Base-by-base conservation (phyloP, 2,888 invertebrate genomes). In the Rhodophaea formosa region DNA sequence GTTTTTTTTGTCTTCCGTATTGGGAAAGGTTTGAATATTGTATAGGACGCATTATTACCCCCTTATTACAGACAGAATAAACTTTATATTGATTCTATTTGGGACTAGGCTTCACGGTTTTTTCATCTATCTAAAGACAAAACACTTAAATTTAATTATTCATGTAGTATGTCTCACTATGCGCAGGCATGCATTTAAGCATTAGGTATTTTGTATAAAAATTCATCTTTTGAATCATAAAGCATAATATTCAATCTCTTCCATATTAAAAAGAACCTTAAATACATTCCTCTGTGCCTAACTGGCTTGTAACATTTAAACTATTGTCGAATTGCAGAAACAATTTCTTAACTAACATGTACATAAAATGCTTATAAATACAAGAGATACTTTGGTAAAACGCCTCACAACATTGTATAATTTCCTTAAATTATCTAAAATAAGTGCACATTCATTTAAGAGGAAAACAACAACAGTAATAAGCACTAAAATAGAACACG, bases 251-350 rank as follows among this genome's bases (percentile, higher is more conserved):
- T 56, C 45, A 55, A 61, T 60, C 57, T 67, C 53, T 59, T 66
- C 62, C 56, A 61, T 10, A 32, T n/a, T 59, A 67, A 67, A 68
- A 66, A 61, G 57, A 64, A 42, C 57, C 61, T 67, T 60, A 66
- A 63, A 58, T 62, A 56, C 60, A 62, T 8, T 53, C 61, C 65
- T 10, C 63, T 65, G 61, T 66, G 69, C 67, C 63, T 69, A 68
- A 64, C 62, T 66, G 57, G 59, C 59, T 55, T 57, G 55, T 59
- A 59, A 59, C 56, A 58, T 67, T 66, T 72, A 70, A 72, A 73
- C 77, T 80, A 80, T 81, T 80, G 74, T 80, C 76, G 68, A 71
- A 68, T 72, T 69, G 66, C 67, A 69, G 62, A 75, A 78, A 74
- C 70, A 67, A 71, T 59, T 68, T 65, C 59, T 67, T 67, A 73